Base-by-base conservation (phyloP, 2,888 invertebrate genomes). In the Hypomecis punctinalis region DNA sequence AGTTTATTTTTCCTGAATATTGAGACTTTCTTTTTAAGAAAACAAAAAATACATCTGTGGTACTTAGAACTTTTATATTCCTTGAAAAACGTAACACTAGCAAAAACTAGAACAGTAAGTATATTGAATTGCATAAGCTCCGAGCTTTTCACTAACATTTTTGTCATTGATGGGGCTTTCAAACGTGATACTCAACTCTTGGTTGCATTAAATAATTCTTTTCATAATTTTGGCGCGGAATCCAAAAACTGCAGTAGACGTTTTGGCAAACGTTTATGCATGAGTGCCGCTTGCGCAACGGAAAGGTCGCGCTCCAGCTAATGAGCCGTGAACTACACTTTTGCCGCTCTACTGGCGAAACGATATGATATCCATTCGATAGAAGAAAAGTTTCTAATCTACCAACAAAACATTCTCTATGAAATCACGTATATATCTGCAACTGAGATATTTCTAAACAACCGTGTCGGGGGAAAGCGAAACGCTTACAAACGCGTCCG, bases 251-350 rank as follows among this genome's bases (percentile, higher is more conserved):
- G 68, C 60, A 67, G 61, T 76, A 74, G 75, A 79, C 68, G 75
- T 84, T 88, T 85, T 82, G 79, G 83, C 80, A 81, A 84, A 82
- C 74, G 71, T 78, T 89, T 89, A 83, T 85, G 86, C 86, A 77
- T 83, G 86, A 88, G 82, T 80, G 84, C 74, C 73, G 67, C 65
- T 90, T 89, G 80, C 82, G 80, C 82, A 89, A 89, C 78, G 57
- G 58, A 79, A 81, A 89, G 86, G 85, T 89, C 85, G 83, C 79
- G 76, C 72, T 67, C 70, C 70, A 80, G 73, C 74, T 82, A 88
- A 86, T 80, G 67, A 85, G 79, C 85, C 82, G 81, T 74, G 79
- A 87, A 88, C 76, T 78, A 77, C 72, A 73, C 73, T 76, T 82
- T 88, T 84, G 76, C 83, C 83, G 85, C 79, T 85, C 79, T 75